Evolutionary conservation across 1,140 invertebrate genomes (phyloP).

Genomic region (Aphelenchoides besseyi): DNA sequence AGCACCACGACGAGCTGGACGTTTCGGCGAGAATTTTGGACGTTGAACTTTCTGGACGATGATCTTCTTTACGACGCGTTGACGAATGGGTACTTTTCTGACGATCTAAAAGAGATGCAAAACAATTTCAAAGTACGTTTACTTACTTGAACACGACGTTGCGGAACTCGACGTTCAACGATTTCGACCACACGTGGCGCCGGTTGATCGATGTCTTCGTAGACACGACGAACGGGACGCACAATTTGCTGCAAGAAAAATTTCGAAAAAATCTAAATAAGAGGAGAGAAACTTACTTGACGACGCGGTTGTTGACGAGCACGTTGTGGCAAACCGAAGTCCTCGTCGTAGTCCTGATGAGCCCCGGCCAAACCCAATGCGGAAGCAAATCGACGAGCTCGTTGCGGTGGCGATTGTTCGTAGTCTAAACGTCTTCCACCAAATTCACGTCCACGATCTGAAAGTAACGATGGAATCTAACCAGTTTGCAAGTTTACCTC

Average conservation of each 20-base stretch:
- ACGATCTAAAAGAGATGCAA: not conserved
- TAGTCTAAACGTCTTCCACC: not conserved
- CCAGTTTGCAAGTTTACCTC: too few relatives aligned
- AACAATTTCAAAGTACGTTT: not conserved
- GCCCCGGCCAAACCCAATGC: not conserved
- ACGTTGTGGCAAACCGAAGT: not conserved
- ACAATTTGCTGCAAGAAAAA: too few relatives aligned
- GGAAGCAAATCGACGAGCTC: not conserved
- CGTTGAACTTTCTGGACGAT: not conserved
- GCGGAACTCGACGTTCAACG: constrained; percentile 1
- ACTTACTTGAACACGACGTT: constrained; percentile 9
- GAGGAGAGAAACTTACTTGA: too few relatives aligned
- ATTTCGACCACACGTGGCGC: not conserved
- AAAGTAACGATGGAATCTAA: not conserved
- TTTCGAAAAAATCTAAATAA: too few relatives aligned
- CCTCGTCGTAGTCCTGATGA: not conserved
- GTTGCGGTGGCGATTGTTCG: too few relatives aligned
- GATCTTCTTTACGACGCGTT: constrained; percentile 11
- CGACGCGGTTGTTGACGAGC: not conserved
- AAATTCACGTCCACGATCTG: not conserved
- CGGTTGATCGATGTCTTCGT: not conserved
- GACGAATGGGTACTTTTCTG: not conserved
- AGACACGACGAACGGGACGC: too few relatives aligned
- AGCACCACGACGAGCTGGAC: not conserved
- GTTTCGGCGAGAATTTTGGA: too few relatives aligned